phyloP scores from a whole-genome alignment of 2,113 vertebrate species.

The Leptosomus discolor region DNA sequence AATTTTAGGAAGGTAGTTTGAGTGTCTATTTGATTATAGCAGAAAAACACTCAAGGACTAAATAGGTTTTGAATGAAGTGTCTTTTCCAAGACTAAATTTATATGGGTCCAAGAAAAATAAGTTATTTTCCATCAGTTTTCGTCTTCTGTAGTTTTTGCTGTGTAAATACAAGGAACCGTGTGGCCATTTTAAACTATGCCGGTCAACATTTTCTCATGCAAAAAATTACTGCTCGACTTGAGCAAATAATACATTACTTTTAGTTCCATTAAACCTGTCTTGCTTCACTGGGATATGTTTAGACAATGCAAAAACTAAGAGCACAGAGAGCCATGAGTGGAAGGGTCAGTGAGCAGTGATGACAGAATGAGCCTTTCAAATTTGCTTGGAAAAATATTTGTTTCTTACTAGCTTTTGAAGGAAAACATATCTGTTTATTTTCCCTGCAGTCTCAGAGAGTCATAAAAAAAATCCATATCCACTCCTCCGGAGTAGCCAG shows the following conservation, averaged over 20 bases:
- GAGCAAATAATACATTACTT: neutral
- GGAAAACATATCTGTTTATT: neutral
- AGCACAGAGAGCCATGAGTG: neutral
- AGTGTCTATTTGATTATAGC: neutral
- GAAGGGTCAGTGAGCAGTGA: neutral
- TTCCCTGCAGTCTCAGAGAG: neutral
- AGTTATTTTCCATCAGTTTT: neutral
- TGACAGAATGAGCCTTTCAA: neutral
- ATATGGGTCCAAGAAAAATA: neutral
- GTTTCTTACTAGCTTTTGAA: neutral
- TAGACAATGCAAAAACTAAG: neutral
- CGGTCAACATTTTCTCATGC: neutral
- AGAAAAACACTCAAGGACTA: neutral
- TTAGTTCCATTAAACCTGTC: neutral
- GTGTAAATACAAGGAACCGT: neutral
- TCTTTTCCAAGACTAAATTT: neutral
- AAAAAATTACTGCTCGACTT: neutral
- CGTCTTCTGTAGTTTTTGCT: neutral
- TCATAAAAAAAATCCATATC: neutral
- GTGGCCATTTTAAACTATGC: neutral
- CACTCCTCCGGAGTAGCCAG: fast-evolving
- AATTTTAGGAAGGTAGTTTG: neutral
- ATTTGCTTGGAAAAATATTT: neutral
- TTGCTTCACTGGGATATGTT: neutral
- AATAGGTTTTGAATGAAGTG: neutral